Evolutionary conservation across 2,888 invertebrate genomes (phyloP).

Genomic region (Lydus trimaculatus): DNA sequence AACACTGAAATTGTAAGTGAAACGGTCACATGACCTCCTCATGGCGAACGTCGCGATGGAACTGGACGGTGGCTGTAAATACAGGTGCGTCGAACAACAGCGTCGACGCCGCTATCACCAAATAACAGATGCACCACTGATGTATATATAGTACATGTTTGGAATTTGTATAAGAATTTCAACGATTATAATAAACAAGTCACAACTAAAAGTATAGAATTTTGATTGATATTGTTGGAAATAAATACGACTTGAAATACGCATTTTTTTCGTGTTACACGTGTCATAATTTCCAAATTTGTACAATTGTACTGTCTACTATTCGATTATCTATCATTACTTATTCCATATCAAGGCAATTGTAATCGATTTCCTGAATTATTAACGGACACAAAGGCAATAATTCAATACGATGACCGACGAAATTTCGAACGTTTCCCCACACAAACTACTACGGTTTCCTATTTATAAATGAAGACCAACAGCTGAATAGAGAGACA

Average conservation of each 20-base stretch:
- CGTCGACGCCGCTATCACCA: constrained; percentile 41
- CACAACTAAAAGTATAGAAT: no score
- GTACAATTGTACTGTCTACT: neutral
- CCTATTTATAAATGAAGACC: no score
- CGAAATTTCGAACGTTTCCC: neutral
- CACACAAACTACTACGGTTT: no score
- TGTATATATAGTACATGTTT: neutral
- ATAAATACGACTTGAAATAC: no score
- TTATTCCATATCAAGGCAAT: constrained; percentile 37
- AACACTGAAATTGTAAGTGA: neutral
- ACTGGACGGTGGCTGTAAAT: constrained; percentile 34
- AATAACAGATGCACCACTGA: constrained; percentile 33
- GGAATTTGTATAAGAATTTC: neutral
- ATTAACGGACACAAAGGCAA: constrained; percentile 18
- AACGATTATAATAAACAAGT: no score
- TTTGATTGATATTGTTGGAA: no score
- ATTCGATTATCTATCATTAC: constrained; percentile 18
- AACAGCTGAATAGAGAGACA: no score
- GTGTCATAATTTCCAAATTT: neutral
- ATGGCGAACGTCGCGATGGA: constrained; percentile 40
- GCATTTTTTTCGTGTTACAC: no score
- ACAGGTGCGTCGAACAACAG: constrained; percentile 39
- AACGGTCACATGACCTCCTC: constrained; percentile 38
- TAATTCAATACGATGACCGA: constrained; percentile 11
- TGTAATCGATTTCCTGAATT: constrained; percentile 36